Evolutionary conservation across 2,113 vertebrate genomes (phyloP).

Genomic region (Macrotus californicus): DNA sequence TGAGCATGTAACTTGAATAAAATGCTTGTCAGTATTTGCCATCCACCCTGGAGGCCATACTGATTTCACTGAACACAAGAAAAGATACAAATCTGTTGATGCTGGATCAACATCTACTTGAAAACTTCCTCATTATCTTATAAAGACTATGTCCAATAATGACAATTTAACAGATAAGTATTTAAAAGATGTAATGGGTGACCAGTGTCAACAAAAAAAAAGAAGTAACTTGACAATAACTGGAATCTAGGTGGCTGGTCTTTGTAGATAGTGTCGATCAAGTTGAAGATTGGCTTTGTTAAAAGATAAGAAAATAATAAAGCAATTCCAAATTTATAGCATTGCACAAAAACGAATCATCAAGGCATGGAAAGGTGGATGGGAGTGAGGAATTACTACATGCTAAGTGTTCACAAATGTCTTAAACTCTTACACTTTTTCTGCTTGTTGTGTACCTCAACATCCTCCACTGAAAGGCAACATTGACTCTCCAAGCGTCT

Average conservation of each 20-base stretch:
- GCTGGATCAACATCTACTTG: background rate
- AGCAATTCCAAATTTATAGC: background rate
- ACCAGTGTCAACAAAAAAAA: background rate
- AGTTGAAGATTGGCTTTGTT: background rate
- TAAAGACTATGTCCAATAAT: background rate
- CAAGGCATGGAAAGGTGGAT: background rate
- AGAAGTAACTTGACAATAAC: background rate
- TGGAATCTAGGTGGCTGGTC: background rate
- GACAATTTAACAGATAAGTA: background rate
- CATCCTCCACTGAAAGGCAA: background rate
- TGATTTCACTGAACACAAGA: background rate
- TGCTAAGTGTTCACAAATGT: background rate
- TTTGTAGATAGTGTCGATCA: background rate
- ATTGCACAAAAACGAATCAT: background rate
- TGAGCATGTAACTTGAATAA: background rate
- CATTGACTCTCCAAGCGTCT: background rate
- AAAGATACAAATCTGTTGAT: background rate
- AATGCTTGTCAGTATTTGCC: background rate
- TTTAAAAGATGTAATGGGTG: background rate
- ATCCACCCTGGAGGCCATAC: background rate
- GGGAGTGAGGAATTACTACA: background rate
- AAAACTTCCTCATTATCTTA: background rate
- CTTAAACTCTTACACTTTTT: background rate
- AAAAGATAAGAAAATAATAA: background rate
- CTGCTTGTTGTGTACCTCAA: background rate